Percentiles rank a stretch among this genome's conserved stretches.
Conservation (phyloP, 2,888 invertebrate species). For the Watsonalla cultraria region DNA sequence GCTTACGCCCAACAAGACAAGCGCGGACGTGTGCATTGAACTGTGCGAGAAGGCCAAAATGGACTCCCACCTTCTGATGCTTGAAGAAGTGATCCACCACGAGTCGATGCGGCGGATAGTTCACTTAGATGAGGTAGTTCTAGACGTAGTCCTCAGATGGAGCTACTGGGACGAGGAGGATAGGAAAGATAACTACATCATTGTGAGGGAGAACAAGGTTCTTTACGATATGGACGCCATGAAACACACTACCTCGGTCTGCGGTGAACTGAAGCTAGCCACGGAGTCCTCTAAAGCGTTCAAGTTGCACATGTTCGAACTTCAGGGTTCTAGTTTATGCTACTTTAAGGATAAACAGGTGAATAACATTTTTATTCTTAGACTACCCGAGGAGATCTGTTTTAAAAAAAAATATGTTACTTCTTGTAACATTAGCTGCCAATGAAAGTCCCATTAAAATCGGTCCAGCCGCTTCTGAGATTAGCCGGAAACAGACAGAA, state of each 20-base stretch:
- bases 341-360: conserved; percentile 87
- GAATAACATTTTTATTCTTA: conserved; percentile 4
- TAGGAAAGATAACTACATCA: conserved; percentile 88
- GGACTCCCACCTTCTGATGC: conserved; percentile 83
- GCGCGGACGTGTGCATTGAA: conserved; percentile 86
- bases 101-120: conserved; percentile 86
- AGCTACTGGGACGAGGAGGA: conserved; percentile 93
- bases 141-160: conserved; percentile 88
- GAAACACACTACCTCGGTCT: conserved; percentile 80
- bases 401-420: no score
- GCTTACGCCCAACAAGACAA: conserved; percentile 88
- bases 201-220: conserved; percentile 78
- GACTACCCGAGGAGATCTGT: no score
- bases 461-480: no score
- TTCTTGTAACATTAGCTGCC: no score
- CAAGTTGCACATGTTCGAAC: conserved; percentile 87
- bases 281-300: conserved; percentile 86
- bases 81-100: conserved; percentile 89
- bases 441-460: no score
- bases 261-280: conserved; percentile 89
- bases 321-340: conserved; percentile 86
- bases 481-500: no score
- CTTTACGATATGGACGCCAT: conserved; percentile 70
- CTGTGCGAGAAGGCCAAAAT: conserved; percentile 81
- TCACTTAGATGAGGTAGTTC: conserved; percentile 85